Base-by-base conservation (phyloP, 2,888 invertebrate genomes). In the Harpalus rufipes region DNA sequence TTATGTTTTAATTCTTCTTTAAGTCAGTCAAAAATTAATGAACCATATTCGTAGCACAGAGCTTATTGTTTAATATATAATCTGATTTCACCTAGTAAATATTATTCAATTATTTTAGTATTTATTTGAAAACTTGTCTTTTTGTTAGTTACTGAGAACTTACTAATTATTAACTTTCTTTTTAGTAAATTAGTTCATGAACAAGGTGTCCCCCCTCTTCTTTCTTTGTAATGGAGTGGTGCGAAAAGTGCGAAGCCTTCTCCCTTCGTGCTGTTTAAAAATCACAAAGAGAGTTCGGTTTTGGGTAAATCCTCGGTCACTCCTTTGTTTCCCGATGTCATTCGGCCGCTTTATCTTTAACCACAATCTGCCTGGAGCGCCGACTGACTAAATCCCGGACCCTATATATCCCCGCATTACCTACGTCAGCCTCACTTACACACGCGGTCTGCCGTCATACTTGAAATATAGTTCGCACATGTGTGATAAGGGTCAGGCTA, bases 351-450 rank as follows among this genome's bases (percentile, higher is more conserved):
- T 81, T 82, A 82, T 82, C 82, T 56, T 12, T 58, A 21, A 51
- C 82, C 82, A 68, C 82, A 82, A 82, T 82, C 82, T 82, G 80
- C 80, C 80, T 63, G 63, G 63, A 14, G 59, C 18, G 25, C 63
- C 32, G 78, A 78, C 78, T 78, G 56, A 25, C 78, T 78, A 78
- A 78, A 78, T 59, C 78, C 78, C 78, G 14, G 78, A 78, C 58
- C 78, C 78, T 59, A 78, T 78, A 78, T 78, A 78, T 78, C 78
- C 78, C 39, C 21, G 78, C 32, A 78, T 78, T 78, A 78, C 78
- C 78, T 18, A 18, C 78, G 78, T 78, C 78, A 78, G 56, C 78
- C 78, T 78, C 59, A 59, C 78, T 78, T 78, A 74, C 72, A 12
- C 12, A 16, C 7, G 44, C 32, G 68, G 39, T 18, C 41, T 74